Evolutionary conservation across 2,888 invertebrate species (phyloP).

Genomic region (Oxytorus armatus): DNA sequence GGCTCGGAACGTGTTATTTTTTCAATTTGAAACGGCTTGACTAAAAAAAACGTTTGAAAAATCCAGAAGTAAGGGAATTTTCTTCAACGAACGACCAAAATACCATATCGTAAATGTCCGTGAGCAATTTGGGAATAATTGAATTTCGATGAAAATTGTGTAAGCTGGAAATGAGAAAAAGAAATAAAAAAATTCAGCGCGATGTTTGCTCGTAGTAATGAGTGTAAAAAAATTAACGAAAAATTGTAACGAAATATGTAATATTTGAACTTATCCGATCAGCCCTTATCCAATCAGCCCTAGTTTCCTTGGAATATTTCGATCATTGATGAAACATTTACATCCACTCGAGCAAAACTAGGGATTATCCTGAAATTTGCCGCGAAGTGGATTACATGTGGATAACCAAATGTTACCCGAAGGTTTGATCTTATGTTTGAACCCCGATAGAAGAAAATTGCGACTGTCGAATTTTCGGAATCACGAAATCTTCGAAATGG

Average conservation of each 20-base stretch:
- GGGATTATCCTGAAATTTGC: background rate
- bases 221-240: no score
- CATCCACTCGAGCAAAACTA: background rate
- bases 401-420: background rate
- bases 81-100: background rate
- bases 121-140: background rate
- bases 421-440: background rate
- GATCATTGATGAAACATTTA: background rate
- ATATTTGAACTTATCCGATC: background rate
- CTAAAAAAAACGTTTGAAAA: no score
- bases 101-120: background rate
- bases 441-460: background rate
- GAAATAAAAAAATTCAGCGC: no score
- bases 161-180: background rate
- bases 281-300: background rate
- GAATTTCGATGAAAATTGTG: slow-evolving; percentile 1
- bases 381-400: background rate
- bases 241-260: background rate
- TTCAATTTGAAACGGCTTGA: no score
- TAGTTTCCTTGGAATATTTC: background rate
- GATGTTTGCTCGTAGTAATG: no score
- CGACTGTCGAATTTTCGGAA: background rate
- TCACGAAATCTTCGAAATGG: background rate
- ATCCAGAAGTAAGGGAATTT: no score
- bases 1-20: no score